Base-by-base conservation (phyloP, 1,140 invertebrate species). In the Brachionus sp. region DNA sequence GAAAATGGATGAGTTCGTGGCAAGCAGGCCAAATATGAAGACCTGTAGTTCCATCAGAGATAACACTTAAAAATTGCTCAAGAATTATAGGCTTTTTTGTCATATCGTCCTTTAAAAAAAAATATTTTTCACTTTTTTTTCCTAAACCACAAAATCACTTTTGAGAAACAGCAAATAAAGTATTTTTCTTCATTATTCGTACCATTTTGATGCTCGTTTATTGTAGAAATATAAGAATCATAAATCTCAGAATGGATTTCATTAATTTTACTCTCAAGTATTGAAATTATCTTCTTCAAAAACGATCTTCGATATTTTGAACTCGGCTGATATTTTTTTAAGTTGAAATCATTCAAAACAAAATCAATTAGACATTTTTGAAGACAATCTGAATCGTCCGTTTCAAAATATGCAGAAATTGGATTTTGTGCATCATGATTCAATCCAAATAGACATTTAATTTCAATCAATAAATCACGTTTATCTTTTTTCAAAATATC, bases 1-100 rank as follows among this genome's bases (percentile, higher is more conserved):
- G 10, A 42, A 39, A 73, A 16, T 73, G 5, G 16, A 73, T 73
- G 3, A 73, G 35, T 10, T 73, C 33, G 39, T 39, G 39, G 19
- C 68, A 73, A 73, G 68, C 68, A 39, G 68, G 68, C 68, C 68
- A 73, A 35, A 42, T 19, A 42, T 73, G 68, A 39, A 73, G 37
- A n/a, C 68, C 68, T 42, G 68, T 73, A n/a, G 68, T 73, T 73
- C 68, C 68, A 73, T 35, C 6, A 1, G 68, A 16, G 0, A 73
- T 73, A 39, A 16, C 37, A 35, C 68, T 73, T 23, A 39, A 23
- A 73, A 39, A 73, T 42, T 73, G 68, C 16, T 73, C 68, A 39
- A 73, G n/a, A 19, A 73, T 23, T 39, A 73, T 42, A 16, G 68
- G 68, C 39, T 73, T 42, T 19, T 73, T 39, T 16, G 16, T 9